Percentiles rank a stretch among this genome's conserved stretches.
These are phyloP conservation scores for Desmophyllum pertusum DNA, from an alignment of 92 coral and sea anemone species.

Conservation along the genomic window DNA sequence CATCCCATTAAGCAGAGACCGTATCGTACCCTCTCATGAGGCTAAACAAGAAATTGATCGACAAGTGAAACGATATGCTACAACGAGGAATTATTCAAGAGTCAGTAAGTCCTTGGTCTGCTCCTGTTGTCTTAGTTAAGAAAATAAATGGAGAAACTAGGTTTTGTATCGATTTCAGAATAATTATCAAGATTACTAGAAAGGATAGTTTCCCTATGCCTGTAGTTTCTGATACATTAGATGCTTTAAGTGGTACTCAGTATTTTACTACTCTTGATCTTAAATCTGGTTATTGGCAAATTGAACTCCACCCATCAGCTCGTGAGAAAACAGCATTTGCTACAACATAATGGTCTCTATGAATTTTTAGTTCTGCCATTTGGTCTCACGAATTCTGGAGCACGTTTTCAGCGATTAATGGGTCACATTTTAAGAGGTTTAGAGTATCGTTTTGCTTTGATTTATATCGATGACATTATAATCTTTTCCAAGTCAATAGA, in stretches of 20 bases:
- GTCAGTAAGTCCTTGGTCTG: slow-evolving; percentile 49
- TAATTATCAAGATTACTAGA: neutral
- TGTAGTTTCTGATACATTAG: neutral
- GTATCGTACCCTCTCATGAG: slow-evolving; percentile 50
- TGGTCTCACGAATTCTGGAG: too few species aligned
- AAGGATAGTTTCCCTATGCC: slow-evolving; percentile 11
- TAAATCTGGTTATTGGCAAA: neutral
- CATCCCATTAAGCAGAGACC: slow-evolving; percentile 47
- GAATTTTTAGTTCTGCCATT: too few species aligned
- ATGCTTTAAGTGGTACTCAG: neutral
- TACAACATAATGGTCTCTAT: neutral
- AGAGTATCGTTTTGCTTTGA: neutral
- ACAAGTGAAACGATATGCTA: slow-evolving; percentile 52
- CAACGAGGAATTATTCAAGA: slow-evolving; percentile 42
- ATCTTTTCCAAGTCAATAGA: slow-evolving; percentile 21
- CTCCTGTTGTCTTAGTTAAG: slow-evolving; percentile 56
- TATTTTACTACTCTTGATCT: neutral
- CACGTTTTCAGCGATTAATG: too few species aligned
- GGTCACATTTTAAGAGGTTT: too few species aligned
- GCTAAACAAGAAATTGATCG: slow-evolving; percentile 44
- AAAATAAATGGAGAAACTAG: slow-evolving; percentile 28
- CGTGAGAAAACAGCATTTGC: too few species aligned
- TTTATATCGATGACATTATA: slow-evolving; percentile 41
- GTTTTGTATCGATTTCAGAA: neutral
- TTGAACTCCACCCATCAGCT: neutral